Conservation (phyloP, 2,797 vertebrate species). For the Benthosema pterotum region DNA sequence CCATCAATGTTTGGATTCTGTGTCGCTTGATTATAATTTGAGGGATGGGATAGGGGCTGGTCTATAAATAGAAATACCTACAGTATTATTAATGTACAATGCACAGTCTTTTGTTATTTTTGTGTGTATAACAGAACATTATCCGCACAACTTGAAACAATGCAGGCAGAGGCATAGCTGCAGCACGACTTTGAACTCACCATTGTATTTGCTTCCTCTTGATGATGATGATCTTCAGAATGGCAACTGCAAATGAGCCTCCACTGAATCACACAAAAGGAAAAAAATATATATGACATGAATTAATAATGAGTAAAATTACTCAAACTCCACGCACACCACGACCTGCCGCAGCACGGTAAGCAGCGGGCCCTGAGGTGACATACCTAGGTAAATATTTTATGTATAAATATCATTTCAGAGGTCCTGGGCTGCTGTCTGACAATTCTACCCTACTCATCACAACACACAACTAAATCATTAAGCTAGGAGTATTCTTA, state of each 20-base stretch:
- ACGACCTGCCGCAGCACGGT: conserved; percentile 63
- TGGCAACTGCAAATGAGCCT: conserved; percentile 57
- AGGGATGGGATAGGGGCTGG: not conserved
- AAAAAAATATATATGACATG: conserved; percentile 58
- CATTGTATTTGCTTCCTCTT: conserved; percentile 57
- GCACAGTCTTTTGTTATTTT: conserved; percentile 14
- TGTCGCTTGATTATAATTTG: conserved; percentile 45
- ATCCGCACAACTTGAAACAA: conserved; percentile 19
- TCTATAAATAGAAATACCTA: conserved; percentile 35
- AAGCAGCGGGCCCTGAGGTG: conserved; percentile 74
- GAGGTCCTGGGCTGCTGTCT: conserved; percentile 44
- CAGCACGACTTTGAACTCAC: conserved; percentile 50
- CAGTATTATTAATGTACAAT: conserved; percentile 8
- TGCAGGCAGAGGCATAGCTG: conserved; percentile 32
- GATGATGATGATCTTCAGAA: conserved; percentile 60
- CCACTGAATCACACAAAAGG: conserved; percentile 62
- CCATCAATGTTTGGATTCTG: conserved; percentile 27
- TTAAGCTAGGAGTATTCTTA: conserved; percentile 39
- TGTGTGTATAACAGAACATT: conserved; percentile 13
- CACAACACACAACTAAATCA: conserved; percentile 43
- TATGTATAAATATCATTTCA: conserved; percentile 75
- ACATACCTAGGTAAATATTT: conserved; percentile 79
- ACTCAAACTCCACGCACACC: conserved; percentile 75
- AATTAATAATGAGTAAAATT: conserved; percentile 81
- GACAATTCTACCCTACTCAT: conserved; percentile 41